Base-by-base conservation (phyloP, 2,113 vertebrate species). In the Antidorcas marsupialis region DNA sequence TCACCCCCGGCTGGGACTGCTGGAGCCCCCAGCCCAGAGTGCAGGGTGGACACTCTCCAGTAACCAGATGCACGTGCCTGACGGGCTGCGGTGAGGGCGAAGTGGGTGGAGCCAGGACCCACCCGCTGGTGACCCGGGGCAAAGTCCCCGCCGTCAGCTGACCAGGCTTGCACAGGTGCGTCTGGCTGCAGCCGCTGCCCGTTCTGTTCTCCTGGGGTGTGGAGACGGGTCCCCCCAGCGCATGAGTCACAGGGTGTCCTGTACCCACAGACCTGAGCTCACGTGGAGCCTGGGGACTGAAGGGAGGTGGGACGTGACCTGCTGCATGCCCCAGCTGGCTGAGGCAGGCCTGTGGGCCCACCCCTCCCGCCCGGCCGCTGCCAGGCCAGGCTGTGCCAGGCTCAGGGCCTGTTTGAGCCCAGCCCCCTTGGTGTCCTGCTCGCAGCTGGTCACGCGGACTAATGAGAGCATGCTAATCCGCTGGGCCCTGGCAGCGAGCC, bases 311-410 rank as follows among this genome's bases (percentile, higher is more conserved):
- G 55, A 60, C 2, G 3, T 57, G 85, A 25, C 19, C 23, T 2
- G 25, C 52, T 4, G n/a, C 1, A 5, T 50, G 43, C 47, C 27
- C 67, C 74, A 43, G 86, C 82, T 62, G 71, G 84, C 71, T 4
- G 27, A 23, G 74, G 30, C 21, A 33, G 87, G 62, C 79, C 82
- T 76, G n/a, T 36, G 62, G 33, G 71, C 53, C 7, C 23, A 23
- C 39, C 1, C 19, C 78, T 64, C 71, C 71, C 0, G 5, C 21
- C 89, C 1, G 17, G 11, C 52, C 30, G 23, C 67, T 53, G 64
- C 93, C 57, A 12, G 6, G 81, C 87, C 96, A 52, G 89, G 91
- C 96, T 0, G 96, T 96, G 78, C 97, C 97, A 97, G 96, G 95
- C 96, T 88, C 94, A 0, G 6, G 45, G 62, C 53, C 52, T 8